Base-by-base conservation (phyloP, 92 coral and sea anemone genomes). In the Parazoanthus darwini region DNA sequence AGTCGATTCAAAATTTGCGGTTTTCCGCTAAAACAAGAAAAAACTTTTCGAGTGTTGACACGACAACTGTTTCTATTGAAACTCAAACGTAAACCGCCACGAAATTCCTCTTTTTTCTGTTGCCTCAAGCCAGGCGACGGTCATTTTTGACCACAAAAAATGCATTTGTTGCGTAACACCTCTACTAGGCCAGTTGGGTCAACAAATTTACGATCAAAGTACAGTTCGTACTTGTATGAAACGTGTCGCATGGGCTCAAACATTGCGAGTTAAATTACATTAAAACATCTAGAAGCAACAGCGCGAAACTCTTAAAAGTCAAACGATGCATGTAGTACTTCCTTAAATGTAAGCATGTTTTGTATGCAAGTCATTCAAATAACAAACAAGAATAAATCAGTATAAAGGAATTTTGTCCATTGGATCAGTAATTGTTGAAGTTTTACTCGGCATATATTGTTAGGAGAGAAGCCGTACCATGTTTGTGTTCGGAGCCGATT, bases 1-100 rank as follows among this genome's bases (percentile, higher is more conserved):
- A 82, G 44, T 63, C 86, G 56, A 39, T 39, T 65, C 3, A 67
- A 46, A 39, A 22, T 82, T 81, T 81, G 74, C 35, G 85, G 85
- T 81, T 81, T 81, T 59, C 73, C 42, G 85, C 33, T 80, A 14
- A 35, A 54, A 58, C 51, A 68, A 63, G 56, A 20, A 15, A 29
- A 38, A 66, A 23, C 7, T 26, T 63, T 82, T 37, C 13, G 23
- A 14, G 77, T 42, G 86, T 63, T 82, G 56, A 65, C 76, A 82
- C 51, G 36, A n/a, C 46, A 74, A 74, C 42, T 37, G 23, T 66
- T 38, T 79, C 26, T 50, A 11, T 25, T 51, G 66, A n/a, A 59
- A 79, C 42, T 23, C 72, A 63, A 65, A 59, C 51, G 58, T 13
- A 42, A 13, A 22, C 86, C 86, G 86, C 63, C 58, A 50, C 37